Evolutionary conservation across 2,888 invertebrate species (phyloP), one percentile per base, ranked within the genome.

Genomic region (Trachelus iudaicus): DNA sequence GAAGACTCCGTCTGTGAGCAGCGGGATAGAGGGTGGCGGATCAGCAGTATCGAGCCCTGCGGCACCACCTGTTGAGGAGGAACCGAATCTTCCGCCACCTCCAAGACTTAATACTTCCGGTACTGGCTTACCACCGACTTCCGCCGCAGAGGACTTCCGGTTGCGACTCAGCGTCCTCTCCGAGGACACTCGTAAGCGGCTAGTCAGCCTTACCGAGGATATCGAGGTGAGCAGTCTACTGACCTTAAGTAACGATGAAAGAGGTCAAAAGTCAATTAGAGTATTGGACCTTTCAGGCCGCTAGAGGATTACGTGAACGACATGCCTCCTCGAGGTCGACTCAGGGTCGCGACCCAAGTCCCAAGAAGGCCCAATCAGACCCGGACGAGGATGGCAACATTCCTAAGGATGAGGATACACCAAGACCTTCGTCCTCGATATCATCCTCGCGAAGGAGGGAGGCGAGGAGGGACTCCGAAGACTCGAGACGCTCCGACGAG

Each of bases 1-100:
- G 81, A 91, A 89, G 83, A 90, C 91, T 78, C 91, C 89, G 79
- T 91, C 89, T 87, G 91, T 91, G 85, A 91, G 90, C 88, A 91
- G 91, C 83, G 91, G 91, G 68, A 83, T 90, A 69, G 91, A 91
- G 74, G 91, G 91, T 69, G 87, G 88, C 75, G 84, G 91, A 76
- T 91, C 91, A 71, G 87, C 87, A 34, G 90, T 90, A 3, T 91
- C 91, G 68, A 91, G 91, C 84, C 91, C 91, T 73, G 84, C 88
- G 68, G 89, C 89, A 71, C 85, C 87, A 56, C 82, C 86, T 75
- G 85, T 82, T 73, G 90, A 91, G 69, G 91, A 91, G 78, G 91
- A 91, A 76, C 84, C 88, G 79, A 88, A 85, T 80, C 84, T 88
- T 56, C 87, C 89, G 33, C 88, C 90, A 23, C 89, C 89, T 3